A percentile compares a stretch with the other conserved stretches of the same genome.
Evolutionary conservation across 2,888 invertebrate genomes (phyloP).

Genomic region (Philaethria dido): DNA sequence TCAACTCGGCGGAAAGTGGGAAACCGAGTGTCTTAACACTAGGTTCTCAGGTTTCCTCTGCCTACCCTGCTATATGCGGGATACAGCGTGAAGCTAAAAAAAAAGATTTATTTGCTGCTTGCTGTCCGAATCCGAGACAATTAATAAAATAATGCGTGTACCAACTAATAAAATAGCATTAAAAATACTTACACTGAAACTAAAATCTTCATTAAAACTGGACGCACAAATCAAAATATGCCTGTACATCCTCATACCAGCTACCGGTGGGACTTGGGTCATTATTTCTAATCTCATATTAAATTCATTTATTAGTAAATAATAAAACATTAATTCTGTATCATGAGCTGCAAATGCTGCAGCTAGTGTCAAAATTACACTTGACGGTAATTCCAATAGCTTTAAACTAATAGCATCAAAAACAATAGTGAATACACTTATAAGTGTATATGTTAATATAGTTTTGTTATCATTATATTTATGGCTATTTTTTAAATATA

Average conservation of each 20-base stretch:
- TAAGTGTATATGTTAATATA: slow-evolving; percentile 41
- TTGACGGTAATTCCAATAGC: slow-evolving; percentile 40
- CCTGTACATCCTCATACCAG: slow-evolving; percentile 59
- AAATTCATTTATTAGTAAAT: slow-evolving; percentile 57
- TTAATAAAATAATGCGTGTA: too few relatives aligned
- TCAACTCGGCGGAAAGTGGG: too few relatives aligned
- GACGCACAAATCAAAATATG: slow-evolving; percentile 58
- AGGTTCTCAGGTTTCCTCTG: too few relatives aligned
- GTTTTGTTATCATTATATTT: slow-evolving; percentile 47
- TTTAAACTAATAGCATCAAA: slow-evolving; percentile 54
- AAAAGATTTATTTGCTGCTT: too few relatives aligned
- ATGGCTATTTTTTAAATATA: slow-evolving; percentile 34
- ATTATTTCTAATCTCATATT: slow-evolving; percentile 58
- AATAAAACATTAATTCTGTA: slow-evolving; percentile 58
- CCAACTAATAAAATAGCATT: neutral
- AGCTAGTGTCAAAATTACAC: slow-evolving; percentile 48
- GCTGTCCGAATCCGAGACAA: too few relatives aligned
- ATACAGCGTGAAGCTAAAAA: too few relatives aligned
- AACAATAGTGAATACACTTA: slow-evolving; percentile 47
- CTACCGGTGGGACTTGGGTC: slow-evolving; percentile 44
- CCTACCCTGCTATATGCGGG: too few relatives aligned
- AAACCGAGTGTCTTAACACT: too few relatives aligned
- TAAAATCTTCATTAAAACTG: slow-evolving; percentile 60
- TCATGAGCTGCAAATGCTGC: slow-evolving; percentile 60
- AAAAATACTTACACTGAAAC: slow-evolving; percentile 53